These are phyloP conservation scores for Scaptomyza polygonia DNA, from an alignment of 2,888 invertebrate genomes.

Conservation along the genomic window DNA sequence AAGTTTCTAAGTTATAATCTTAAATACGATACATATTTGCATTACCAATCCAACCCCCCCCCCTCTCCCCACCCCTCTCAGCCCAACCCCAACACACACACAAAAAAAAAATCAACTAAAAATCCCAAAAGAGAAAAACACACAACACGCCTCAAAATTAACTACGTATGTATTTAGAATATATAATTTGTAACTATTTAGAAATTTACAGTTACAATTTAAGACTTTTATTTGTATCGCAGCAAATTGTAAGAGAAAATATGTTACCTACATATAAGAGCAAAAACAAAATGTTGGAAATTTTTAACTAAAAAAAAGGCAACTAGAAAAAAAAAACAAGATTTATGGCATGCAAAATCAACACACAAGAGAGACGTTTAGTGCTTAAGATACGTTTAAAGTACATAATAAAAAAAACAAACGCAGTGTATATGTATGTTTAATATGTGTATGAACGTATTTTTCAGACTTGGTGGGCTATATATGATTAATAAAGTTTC, in stretches of 20 bases:
- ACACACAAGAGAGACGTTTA: constrained; percentile 65
- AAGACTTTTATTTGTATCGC: constrained; percentile 79
- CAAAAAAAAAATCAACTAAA: constrained; percentile 6
- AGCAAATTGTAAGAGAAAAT: constrained; percentile 75
- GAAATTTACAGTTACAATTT: constrained; percentile 76
- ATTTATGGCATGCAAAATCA: constrained; percentile 62
- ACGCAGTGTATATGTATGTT: constrained; percentile 46
- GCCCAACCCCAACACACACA: constrained; percentile 6
- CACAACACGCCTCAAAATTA: constrained; percentile 76
- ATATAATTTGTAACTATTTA: constrained; percentile 77
- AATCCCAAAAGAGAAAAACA: constrained; percentile 39
- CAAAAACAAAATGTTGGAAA: constrained; percentile 73
- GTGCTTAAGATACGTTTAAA: constrained; percentile 72
- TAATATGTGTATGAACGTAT: constrained; percentile 6
- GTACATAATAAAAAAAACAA: constrained; percentile 69
- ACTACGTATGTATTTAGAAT: constrained; percentile 73
- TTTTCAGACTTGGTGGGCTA: neutral
- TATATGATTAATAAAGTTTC: too few species aligned
- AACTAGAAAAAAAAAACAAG: constrained; percentile 22
- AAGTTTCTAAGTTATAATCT: constrained; percentile 74
- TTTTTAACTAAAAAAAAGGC: constrained; percentile 64
- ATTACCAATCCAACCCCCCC: constrained; percentile 46
- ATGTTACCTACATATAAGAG: constrained; percentile 78
- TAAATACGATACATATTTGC: constrained; percentile 74
- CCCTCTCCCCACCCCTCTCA: neutral